phyloP scores from a whole-genome alignment of 1,140 invertebrate genomes.

The Nixonia krombeini region DNA sequence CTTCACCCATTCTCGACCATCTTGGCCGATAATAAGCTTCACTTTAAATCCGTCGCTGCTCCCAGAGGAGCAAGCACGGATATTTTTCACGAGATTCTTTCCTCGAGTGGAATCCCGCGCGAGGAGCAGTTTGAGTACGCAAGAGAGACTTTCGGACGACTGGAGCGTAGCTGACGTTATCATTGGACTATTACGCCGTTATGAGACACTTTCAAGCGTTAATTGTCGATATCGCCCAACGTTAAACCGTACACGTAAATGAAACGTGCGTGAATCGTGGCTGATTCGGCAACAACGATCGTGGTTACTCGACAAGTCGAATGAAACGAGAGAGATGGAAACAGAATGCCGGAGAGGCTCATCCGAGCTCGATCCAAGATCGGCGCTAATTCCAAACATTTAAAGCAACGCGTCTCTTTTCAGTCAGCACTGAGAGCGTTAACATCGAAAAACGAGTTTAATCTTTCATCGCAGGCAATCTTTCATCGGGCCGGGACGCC shows the following conservation, averaged over 20 bases:
- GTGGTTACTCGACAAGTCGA: too few relatives aligned
- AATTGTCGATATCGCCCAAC: too few relatives aligned
- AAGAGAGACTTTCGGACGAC: constrained; percentile 32
- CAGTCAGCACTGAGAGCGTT: constrained; percentile 16
- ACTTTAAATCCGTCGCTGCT: constrained; percentile 17
- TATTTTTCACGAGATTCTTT: constrained; percentile 35
- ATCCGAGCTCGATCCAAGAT: too few relatives aligned
- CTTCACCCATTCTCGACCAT: background rate
- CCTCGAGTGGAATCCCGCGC: constrained; percentile 23
- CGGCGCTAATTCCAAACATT: constrained; percentile 1
- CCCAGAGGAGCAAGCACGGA: constrained; percentile 19
- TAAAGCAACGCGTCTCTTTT: constrained; percentile 9
- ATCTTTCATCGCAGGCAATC: constrained; percentile 30
- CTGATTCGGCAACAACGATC: too few relatives aligned
- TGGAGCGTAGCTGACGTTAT: too few relatives aligned
- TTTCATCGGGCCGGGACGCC: constrained; percentile 15
- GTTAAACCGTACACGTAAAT: too few relatives aligned
- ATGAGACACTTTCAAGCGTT: constrained; percentile 30
- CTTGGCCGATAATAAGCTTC: background rate
- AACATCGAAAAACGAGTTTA: constrained; percentile 20
- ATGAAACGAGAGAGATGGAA: constrained; percentile 1
- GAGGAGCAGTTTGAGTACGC: constrained; percentile 34
- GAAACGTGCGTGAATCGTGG: too few relatives aligned
- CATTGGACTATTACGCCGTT: constrained; percentile 37
- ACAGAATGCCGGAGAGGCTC: too few relatives aligned